Percentiles rank a stretch among this genome's conserved stretches.
Conservation (phyloP, 2,113 vertebrate genomes). For the Mastomys natalensis region DNA sequence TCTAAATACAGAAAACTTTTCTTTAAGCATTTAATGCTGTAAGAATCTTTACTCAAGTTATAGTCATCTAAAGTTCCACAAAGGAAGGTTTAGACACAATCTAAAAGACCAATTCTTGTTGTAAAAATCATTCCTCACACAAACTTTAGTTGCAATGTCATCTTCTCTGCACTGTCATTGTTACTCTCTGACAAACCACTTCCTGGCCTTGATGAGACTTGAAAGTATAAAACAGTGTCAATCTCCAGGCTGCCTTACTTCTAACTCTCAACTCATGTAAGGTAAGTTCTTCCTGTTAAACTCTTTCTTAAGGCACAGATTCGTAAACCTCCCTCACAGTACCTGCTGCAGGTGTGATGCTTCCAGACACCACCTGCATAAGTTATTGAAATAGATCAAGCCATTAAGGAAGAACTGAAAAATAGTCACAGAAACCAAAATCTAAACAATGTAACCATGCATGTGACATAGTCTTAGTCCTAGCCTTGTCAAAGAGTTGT, state of each 20-base stretch:
- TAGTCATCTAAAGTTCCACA: not conserved
- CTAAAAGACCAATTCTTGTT: not conserved
- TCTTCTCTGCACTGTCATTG: not conserved
- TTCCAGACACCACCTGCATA: not conserved
- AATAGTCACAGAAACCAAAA: not conserved
- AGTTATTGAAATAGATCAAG: not conserved
- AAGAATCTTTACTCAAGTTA: not conserved
- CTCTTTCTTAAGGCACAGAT: not conserved
- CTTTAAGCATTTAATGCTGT: not conserved
- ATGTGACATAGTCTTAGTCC: not conserved
- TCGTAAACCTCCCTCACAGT: not conserved
- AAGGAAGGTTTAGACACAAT: not conserved
- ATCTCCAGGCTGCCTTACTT: slow-evolving; percentile 4
- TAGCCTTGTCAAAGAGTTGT: not conserved
- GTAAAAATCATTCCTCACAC: not conserved
- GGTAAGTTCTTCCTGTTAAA: not conserved
- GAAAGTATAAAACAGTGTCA: slow-evolving; percentile 47
- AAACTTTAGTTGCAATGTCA: slow-evolving; percentile 11
- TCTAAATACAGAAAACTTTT: not conserved
- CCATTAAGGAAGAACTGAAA: not conserved
- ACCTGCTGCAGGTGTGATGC: not conserved
- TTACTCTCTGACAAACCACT: slow-evolving; percentile 37
- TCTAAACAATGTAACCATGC: no score
- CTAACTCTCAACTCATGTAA: not conserved
- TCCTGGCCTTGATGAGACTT: slow-evolving; percentile 47